phyloP scores from a whole-genome alignment of 2,113 vertebrate genomes.

The Orycteropus afer region DNA sequence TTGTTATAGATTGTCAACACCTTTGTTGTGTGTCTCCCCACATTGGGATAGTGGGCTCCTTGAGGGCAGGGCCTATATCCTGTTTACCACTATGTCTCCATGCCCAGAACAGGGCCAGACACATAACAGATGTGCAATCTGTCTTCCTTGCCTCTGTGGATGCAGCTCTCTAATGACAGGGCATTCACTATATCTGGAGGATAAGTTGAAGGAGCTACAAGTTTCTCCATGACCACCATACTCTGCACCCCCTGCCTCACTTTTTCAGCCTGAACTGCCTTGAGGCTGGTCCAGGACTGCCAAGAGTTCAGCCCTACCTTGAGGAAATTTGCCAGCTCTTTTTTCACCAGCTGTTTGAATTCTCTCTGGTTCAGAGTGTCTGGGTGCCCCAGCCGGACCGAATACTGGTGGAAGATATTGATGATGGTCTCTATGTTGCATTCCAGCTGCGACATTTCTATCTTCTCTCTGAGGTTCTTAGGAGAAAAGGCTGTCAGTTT shows the following conservation, averaged over 20 bases:
- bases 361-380: slow-evolving; percentile 62
- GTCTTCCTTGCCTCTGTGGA: accelerated
- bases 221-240: not conserved
- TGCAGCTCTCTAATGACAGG: not conserved
- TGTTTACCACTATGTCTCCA: accelerated
- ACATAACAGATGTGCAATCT: accelerated
- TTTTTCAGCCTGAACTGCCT: not conserved
- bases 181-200: not conserved
- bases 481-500: not conserved
- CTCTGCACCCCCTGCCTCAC: not conserved
- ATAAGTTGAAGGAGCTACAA: not conserved
- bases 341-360: slow-evolving; percentile 2
- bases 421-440: not conserved
- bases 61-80: not conserved
- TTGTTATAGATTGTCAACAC: not conserved
- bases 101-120: accelerated
- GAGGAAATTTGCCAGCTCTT: slow-evolving; percentile 62
- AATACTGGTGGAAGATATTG: slow-evolving; percentile 63
- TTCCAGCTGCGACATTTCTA: slow-evolving; percentile 6
- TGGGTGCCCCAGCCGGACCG: accelerated
- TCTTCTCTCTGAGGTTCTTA: not conserved
- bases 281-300: no score
- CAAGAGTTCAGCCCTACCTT: slow-evolving; percentile 60
- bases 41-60: not conserved
- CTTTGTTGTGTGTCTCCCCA: not conserved